A percentile compares a stretch with the other conserved stretches of the same genome.
phyloP scores from a whole-genome alignment of 2,797 vertebrate genomes.

The Sus cebifrons region DNA sequence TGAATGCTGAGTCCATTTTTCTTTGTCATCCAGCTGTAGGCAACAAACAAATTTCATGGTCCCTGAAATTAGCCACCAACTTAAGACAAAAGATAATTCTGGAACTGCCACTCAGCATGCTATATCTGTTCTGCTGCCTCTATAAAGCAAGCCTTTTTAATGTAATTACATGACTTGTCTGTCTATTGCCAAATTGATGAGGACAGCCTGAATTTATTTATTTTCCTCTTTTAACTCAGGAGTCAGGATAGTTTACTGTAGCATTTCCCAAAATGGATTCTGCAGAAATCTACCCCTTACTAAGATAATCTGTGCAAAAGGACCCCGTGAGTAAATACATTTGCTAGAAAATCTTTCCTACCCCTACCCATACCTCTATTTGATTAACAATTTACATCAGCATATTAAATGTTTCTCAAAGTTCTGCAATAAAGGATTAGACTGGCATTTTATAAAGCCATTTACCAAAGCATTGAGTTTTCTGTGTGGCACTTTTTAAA shows the following conservation, averaged over 20 bases:
- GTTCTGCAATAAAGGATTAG: constrained; percentile 17
- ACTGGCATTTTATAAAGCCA: constrained; percentile 28
- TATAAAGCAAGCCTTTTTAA: constrained; percentile 76
- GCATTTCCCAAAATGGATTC: constrained; percentile 28
- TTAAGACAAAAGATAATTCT: constrained; percentile 83
- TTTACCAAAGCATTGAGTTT: constrained; percentile 40
- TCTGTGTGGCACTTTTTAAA: background rate
- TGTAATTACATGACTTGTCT: constrained; percentile 83
- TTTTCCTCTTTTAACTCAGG: constrained; percentile 64
- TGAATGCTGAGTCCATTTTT: constrained; percentile 69
- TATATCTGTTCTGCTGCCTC: constrained; percentile 79
- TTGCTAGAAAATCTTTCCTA: background rate
- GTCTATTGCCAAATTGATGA: constrained; percentile 73
- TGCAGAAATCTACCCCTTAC: background rate
- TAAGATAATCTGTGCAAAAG: background rate
- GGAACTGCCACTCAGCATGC: constrained; percentile 73
- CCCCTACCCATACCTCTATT: background rate
- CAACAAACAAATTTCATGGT: constrained; percentile 76
- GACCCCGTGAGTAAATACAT: background rate
- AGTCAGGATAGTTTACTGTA: constrained; percentile 37
- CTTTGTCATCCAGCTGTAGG: constrained; percentile 69
- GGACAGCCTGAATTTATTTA: constrained; percentile 67
- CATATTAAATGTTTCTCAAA: constrained; percentile 54
- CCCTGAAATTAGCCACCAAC: constrained; percentile 82
- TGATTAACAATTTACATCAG: constrained; percentile 14